Base-by-base conservation (phyloP, 1,140 invertebrate species). In the Cyclina sinensis region DNA sequence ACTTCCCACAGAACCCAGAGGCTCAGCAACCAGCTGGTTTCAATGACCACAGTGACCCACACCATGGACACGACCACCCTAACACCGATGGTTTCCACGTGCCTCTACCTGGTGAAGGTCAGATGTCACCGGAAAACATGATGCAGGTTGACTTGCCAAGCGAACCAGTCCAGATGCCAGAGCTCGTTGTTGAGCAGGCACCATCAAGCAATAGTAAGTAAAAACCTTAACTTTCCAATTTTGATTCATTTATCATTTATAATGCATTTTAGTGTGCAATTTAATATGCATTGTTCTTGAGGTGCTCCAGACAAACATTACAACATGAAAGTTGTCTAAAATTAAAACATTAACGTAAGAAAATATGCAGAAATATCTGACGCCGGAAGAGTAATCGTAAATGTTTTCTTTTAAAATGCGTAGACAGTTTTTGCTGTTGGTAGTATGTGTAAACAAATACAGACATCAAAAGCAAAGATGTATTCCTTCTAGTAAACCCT, bases 61-160 rank as follows among this genome's bases (percentile, higher is more conserved):
- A 65, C n/a, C 70, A 76, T 32, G 18, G 37, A 7, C 46, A 57
- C 30, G 5, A 59, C 32, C 37, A 37, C 35, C 32, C 21, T 27
- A 16, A 83, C 9, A 18, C 21, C 11, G 68, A 86, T 54, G 68
- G 46, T 5, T 86, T 86, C 35, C 39, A 51, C 21, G 59, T 14
- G 9, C 21, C 32, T 18, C 18, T 46, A 16, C 32, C 79, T 9
- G 24, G 46, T 21, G 80, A 59, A 11, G n/a, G 27, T 43, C 14
- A 51, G 48, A 35, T 62, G 32, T 4, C 57, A 14, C 35, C 57
- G 2, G 59, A 83, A n/a, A 54, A 57, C 32, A 27, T 54, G 12
- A 83, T 83, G 35, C 57, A 68, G n/a, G 83, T 85, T 0, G 84
- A 86, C 27, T 65, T 86, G 35, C 84, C 84, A 48, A 27, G n/a